phyloP scores from a whole-genome alignment of 2,797 vertebrate genomes.

The Gymnopithys bicolor region DNA sequence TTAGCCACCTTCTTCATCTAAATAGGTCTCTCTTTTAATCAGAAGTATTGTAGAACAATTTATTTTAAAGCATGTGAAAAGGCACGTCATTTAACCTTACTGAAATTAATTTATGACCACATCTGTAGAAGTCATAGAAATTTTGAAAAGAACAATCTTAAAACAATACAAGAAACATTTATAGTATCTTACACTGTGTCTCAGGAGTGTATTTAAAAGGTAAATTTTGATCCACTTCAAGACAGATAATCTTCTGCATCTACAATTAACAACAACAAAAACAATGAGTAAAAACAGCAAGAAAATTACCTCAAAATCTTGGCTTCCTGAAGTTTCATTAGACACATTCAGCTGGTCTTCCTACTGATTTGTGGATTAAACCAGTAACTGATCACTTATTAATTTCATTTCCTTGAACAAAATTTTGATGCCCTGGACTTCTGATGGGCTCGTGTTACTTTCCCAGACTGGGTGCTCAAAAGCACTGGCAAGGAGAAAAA shows the following conservation, averaged over 20 bases:
- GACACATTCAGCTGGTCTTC: not conserved
- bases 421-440: not conserved
- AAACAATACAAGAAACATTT: not conserved
- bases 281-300: not conserved
- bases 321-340: not conserved
- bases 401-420: not conserved
- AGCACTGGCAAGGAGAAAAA: not conserved
- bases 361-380: not conserved
- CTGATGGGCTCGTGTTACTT: rapidly evolving
- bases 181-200: not conserved
- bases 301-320: not conserved
- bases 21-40: not conserved
- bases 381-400: not conserved
- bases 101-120: not conserved
- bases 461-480: not conserved
- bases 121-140: not conserved
- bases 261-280: not conserved
- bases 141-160: not conserved
- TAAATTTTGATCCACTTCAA: not conserved
- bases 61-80: not conserved
- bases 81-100: not conserved
- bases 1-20: not conserved
- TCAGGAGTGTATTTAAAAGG: not conserved
- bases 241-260: not conserved
- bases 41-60: not conserved